phyloP scores from a whole-genome alignment of 2,797 vertebrate genomes.

The Neosilurus mollespiculum region DNA sequence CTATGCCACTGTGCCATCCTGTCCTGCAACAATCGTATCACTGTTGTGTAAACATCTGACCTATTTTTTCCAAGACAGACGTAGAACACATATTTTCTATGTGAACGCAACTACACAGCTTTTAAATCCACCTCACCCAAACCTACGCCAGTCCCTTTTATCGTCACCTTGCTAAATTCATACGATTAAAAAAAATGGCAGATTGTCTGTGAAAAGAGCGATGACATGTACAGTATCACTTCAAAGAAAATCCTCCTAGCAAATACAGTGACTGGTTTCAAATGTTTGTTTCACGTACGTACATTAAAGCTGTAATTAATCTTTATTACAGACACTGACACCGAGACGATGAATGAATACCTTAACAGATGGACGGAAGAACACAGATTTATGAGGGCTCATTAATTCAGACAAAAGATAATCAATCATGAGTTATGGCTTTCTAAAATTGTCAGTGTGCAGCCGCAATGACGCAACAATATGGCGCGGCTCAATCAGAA shows the following conservation, averaged over 20 bases:
- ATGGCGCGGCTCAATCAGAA: background rate
- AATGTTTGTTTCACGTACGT: background rate
- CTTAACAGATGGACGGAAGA: slow-evolving; percentile 38
- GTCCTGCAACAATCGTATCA: no score
- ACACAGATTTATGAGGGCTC: slow-evolving; percentile 44
- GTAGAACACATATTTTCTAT: no score
- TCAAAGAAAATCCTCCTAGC: background rate
- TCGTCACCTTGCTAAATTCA: no score
- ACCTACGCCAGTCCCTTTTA: no score
- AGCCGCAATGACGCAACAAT: background rate
- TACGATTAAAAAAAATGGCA: no score
- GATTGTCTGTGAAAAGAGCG: no score
- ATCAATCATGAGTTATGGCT: slow-evolving; percentile 30
- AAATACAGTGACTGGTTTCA: background rate
- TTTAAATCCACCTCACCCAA: no score
- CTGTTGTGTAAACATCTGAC: no score
- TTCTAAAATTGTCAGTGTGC: background rate
- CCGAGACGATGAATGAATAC: slow-evolving; percentile 36
- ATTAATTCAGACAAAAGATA: slow-evolving; percentile 32
- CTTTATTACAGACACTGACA: slow-evolving; percentile 36
- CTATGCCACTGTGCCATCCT: no score
- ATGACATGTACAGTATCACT: background rate
- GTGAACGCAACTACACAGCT: no score
- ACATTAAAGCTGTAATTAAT: slow-evolving; percentile 18
- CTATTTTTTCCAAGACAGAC: no score